Percentiles rank a stretch among this genome's conserved stretches.
Evolutionary conservation across 2,888 invertebrate species (phyloP).

Genomic region (Galeruca laticollis): DNA sequence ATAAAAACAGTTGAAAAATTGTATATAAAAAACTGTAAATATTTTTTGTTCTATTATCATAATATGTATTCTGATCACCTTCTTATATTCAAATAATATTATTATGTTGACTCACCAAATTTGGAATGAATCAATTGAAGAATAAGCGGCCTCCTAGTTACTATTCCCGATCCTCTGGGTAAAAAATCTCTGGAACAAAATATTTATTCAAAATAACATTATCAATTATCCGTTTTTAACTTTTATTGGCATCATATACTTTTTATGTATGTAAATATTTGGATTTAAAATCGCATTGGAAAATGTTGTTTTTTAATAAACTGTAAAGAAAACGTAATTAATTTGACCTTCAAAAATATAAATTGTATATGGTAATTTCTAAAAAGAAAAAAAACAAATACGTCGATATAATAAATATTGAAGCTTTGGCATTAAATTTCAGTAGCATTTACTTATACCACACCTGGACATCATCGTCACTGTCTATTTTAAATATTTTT

Average conservation of each 20-base stretch:
- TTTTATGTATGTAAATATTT: constrained; percentile 17
- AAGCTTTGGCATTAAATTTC: too few relatives aligned
- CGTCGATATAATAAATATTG: too few relatives aligned
- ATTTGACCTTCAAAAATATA: neutral
- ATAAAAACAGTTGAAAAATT: constrained; percentile 41
- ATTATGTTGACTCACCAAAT: constrained; percentile 74
- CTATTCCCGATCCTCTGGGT: constrained; percentile 96
- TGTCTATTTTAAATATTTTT: too few relatives aligned
- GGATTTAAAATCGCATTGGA: neutral
- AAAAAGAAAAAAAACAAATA: too few relatives aligned
- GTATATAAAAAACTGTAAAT: too few relatives aligned
- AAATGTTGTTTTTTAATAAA: neutral
- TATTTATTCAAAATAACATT: constrained; percentile 36
- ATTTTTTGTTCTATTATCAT: too few relatives aligned
- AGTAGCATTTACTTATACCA: too few relatives aligned
- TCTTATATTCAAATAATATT: too few relatives aligned
- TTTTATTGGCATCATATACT: neutral
- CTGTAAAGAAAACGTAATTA: neutral
- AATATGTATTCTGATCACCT: too few relatives aligned
- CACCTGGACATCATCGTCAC: too few relatives aligned
- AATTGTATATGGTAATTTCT: neutral
- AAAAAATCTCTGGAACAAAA: constrained; percentile 87
- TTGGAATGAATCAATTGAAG: constrained; percentile 87
- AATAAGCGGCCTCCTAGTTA: constrained; percentile 95
- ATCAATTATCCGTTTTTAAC: constrained; percentile 14